A percentile compares a stretch with the other conserved stretches of the same genome.
Evolutionary conservation across 2,113 vertebrate genomes (phyloP).

Genomic region (Ursus arctos): DNA sequence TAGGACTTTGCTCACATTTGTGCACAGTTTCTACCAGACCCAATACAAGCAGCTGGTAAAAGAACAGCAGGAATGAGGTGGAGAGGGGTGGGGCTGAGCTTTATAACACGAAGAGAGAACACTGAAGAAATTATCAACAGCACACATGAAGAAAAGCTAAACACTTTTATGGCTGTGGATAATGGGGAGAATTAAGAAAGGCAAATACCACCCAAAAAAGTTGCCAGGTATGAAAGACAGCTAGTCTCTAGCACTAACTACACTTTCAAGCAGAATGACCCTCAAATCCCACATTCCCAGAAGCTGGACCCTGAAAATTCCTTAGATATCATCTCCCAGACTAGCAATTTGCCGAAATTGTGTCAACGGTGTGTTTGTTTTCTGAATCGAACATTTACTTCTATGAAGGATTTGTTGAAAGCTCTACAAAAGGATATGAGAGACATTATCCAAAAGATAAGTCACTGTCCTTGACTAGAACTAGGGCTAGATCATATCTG

Average conservation of each 20-base stretch:
- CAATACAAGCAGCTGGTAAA: neutral
- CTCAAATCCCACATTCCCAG: slow-evolving; percentile 55
- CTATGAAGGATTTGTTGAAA: slow-evolving; percentile 61
- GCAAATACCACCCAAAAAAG: neutral
- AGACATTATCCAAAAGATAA: slow-evolving; percentile 46
- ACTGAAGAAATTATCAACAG: slow-evolving; percentile 1
- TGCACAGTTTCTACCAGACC: neutral
- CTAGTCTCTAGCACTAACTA: neutral
- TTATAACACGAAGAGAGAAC: neutral
- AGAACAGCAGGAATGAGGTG: neutral
- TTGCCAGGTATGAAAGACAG: neutral
- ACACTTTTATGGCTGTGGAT: neutral
- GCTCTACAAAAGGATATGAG: slow-evolving; percentile 52
- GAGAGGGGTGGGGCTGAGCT: neutral
- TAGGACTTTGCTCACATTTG: neutral
- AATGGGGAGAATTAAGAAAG: neutral
- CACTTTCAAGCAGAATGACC: neutral
- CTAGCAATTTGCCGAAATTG: slow-evolving; percentile 30
- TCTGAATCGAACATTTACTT: slow-evolving; percentile 62
- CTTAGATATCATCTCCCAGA: slow-evolving; percentile 43
- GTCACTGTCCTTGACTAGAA: slow-evolving; percentile 43
- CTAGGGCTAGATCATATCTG: neutral
- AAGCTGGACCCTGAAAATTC: slow-evolving; percentile 46
- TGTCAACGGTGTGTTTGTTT: slow-evolving; percentile 44
- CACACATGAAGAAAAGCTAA: slow-evolving; percentile 47